phyloP scores from a whole-genome alignment of 2,113 vertebrate genomes.

The Oncorhynchus clarkii region DNA sequence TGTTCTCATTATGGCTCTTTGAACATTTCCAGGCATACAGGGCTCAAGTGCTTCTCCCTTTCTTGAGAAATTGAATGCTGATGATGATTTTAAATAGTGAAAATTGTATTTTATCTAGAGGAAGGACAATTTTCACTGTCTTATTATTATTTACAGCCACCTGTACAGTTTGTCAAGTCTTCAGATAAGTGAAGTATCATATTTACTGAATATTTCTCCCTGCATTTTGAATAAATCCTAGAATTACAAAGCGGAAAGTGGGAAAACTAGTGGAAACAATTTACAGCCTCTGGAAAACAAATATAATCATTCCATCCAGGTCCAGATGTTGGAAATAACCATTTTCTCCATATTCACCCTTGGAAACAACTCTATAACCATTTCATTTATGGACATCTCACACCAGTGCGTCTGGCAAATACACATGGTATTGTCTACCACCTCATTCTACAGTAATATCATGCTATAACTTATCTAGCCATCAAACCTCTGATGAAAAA shows the following conservation, averaged over 20 bases:
- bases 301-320: neutral
- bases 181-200: no score
- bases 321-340: neutral
- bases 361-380: neutral
- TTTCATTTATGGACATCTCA: no score
- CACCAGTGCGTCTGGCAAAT: no score
- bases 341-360: neutral
- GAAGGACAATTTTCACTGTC: no score
- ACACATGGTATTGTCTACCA: no score
- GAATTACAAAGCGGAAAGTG: neutral
- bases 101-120: no score
- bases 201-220: neutral
- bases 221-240: neutral
- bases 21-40: constrained; percentile 25
- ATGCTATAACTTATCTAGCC: no score
- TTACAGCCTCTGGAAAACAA: neutral
- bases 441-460: no score
- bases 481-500: no score
- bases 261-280: neutral
- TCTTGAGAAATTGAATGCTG: neutral
- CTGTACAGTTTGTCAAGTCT: no score
- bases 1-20: constrained; percentile 10
- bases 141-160: no score
- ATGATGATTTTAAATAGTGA: neutral
- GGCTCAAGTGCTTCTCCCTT: neutral